These are phyloP conservation scores for Crocallis elinguaria DNA, from an alignment of 2,888 invertebrate genomes.

Conservation along the genomic window DNA sequence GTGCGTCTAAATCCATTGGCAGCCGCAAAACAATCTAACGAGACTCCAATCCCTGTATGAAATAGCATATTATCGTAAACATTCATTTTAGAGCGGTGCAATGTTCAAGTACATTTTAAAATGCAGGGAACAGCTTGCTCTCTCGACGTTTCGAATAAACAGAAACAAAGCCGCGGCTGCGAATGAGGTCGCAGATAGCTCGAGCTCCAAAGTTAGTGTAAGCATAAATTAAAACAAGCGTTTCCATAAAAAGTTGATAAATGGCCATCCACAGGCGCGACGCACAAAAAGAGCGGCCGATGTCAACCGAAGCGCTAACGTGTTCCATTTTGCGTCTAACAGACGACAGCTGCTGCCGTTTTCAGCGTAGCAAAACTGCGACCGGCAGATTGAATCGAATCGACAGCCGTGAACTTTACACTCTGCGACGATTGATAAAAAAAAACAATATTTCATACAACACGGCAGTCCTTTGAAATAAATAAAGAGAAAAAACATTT, in stretches of 20 bases:
- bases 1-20: slow-evolving; percentile 25
- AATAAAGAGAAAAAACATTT: slow-evolving; percentile 27
- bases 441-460: background rate
- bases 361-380: slow-evolving; percentile 56
- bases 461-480: slow-evolving; percentile 12
- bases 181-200: slow-evolving; percentile 79
- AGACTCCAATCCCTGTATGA: slow-evolving; percentile 38
- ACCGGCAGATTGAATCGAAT: slow-evolving; percentile 45
- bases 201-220: slow-evolving; percentile 73
- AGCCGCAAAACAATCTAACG: slow-evolving; percentile 35
- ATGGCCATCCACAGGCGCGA: slow-evolving; percentile 77
- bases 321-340: slow-evolving; percentile 77
- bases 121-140: slow-evolving; percentile 55
- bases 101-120: slow-evolving; percentile 53
- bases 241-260: slow-evolving; percentile 83
- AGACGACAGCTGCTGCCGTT: slow-evolving; percentile 74
- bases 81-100: slow-evolving; percentile 46
- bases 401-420: slow-evolving; percentile 30
- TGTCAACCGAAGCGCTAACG: slow-evolving; percentile 76
- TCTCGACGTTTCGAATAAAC: slow-evolving; percentile 56
- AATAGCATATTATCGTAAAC: slow-evolving; percentile 49
- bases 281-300: slow-evolving; percentile 76
- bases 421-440: slow-evolving; percentile 21
- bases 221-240: slow-evolving; percentile 83
- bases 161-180: slow-evolving; percentile 68